Base-by-base conservation (phyloP, 2,113 vertebrate genomes). In the Zapus hudsonius region DNA sequence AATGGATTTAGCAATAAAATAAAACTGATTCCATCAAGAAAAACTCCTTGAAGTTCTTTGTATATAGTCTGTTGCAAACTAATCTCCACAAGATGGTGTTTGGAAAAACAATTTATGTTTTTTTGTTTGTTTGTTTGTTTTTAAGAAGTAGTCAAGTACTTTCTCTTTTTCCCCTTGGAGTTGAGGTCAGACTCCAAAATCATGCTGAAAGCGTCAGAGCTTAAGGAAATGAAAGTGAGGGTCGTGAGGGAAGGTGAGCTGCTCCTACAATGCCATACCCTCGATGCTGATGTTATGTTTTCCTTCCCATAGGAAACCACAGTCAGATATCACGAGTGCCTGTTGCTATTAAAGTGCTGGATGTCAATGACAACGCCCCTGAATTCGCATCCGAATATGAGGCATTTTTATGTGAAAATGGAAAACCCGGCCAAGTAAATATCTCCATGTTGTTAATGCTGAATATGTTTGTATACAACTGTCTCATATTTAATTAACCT, bases 341-440 rank as follows among this genome's bases (percentile, higher is more conserved):
- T 64, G 99, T 99, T 95, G 98, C 99, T 87, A 99, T 99, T 97
- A 98, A 99, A 98, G 99, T 99, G 92, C 99, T 99, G 92, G 99
- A 99, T 97, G 98, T 99, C 96, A 99, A 99, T n/a, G 99, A 99
- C 98, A 99, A 99, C 8, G 99, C 99, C 89, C 99, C 99, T 10
- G 99, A 99, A 97, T 99, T 99, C 97, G 99, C 99, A 91, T 99
- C 98, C 0, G 99, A 99, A 96, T 99, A 99, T 38, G 99, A 99
- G 97, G 99, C 99, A 75, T 99, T 99, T 97, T 98, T 99, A 80
- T 99, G 99, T 98, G 99, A 99, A 97, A 99, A 99, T 94, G 99
- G 99, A 96, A 99, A 99, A 98, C 98, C 99, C 83, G 99, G 99
- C 96, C 99, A 99, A 98, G 99, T 99, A 98, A 97, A 97, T 97